Evolutionary conservation across 2,888 invertebrate species (phyloP).

Genomic region (Gastracanthus pulcherrimus): DNA sequence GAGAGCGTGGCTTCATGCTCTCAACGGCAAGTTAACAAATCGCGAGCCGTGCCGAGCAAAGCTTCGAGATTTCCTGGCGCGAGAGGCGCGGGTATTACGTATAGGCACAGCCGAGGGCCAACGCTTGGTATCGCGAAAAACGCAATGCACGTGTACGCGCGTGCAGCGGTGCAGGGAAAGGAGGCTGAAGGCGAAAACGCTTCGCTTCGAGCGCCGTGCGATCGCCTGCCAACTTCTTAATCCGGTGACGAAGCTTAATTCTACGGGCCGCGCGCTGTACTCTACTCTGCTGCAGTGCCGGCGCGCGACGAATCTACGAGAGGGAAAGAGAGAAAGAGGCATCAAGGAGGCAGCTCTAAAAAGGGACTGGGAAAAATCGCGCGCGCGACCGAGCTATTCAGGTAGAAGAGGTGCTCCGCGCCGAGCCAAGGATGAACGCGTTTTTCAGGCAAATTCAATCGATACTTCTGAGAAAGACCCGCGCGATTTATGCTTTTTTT

Average conservation of each 20-base stretch:
- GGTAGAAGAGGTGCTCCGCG: neutral
- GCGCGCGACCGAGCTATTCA: slow-evolving; percentile 8
- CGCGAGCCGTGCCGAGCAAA: slow-evolving; percentile 1
- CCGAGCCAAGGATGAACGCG: slow-evolving; percentile 11
- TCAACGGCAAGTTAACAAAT: slow-evolving; percentile 29
- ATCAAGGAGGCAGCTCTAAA: neutral
- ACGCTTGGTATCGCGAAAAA: too few relatives aligned
- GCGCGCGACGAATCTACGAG: neutral
- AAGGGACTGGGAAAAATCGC: slow-evolving; percentile 24
- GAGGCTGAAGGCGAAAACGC: neutral
- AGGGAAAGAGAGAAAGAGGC: too few relatives aligned
- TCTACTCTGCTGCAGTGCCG: neutral
- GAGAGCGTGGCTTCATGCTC: neutral
- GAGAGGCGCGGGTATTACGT: too few relatives aligned
- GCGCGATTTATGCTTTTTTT: neutral
- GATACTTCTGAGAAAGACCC: slow-evolving; percentile 15
- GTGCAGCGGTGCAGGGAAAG: neutral
- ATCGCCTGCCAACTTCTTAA: slow-evolving; percentile 30
- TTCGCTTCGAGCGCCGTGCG: neutral
- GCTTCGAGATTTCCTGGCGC: slow-evolving; percentile 22
- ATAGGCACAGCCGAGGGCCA: too few relatives aligned
- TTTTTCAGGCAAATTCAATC: slow-evolving; percentile 39
- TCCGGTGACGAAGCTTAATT: slow-evolving; percentile 32
- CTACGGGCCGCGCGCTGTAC: neutral
- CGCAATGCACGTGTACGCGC: neutral